Evolutionary conservation across 2,797 vertebrate genomes (phyloP), one percentile per base, ranked within the genome.

Genomic region (Crocodylus rhombifer): DNA sequence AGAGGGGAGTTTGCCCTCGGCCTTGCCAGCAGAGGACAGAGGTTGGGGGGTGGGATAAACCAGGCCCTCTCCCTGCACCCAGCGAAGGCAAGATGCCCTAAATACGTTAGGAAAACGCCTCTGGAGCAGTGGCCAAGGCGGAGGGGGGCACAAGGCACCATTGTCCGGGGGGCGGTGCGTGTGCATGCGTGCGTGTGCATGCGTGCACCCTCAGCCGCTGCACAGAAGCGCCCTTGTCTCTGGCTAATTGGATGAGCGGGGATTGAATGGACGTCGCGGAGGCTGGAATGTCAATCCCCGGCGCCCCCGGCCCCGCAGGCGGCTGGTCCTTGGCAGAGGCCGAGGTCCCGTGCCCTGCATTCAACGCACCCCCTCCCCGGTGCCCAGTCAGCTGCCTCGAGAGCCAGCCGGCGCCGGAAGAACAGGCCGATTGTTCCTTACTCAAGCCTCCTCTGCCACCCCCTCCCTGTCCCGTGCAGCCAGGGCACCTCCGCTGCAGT

Each of bases 191-290:
- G 42, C 42, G 42, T 51, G 42, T 51, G 42, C 42, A 51, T 51
- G 42, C 42, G 42, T 51, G 42, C 42, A 51, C 42, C 57, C 33
- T 62, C 61, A 64, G 71, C 75, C 60, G 20, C 76, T 18, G 42
- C 56, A 92, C 93, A 94, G 91, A 90, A 86, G 78, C 78, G 55
- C 77, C 87, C 64, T 92, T 95, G 94, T 95, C 79, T 91, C 80
- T 89, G 86, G 83, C 55, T 92, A 87, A 95, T 95, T 93, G 88
- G 86, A 75, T 84, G 89, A 89, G 87, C 60, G 82, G 75, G 56
- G 56, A 64, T 13, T 71, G 89, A 82, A 92, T 86, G 75, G 63
- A 69, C 26, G 15, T 30, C 80, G 75, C 82, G 85, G 86, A 92
- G 82, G 74, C 75, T 51, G 87, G 84, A 86, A 94, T 92, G 80